A percentile compares a stretch with the other conserved stretches of the same genome.
Evolutionary conservation across 2,888 invertebrate species (phyloP).

Genomic region (Agrenia bidenticulata): DNA sequence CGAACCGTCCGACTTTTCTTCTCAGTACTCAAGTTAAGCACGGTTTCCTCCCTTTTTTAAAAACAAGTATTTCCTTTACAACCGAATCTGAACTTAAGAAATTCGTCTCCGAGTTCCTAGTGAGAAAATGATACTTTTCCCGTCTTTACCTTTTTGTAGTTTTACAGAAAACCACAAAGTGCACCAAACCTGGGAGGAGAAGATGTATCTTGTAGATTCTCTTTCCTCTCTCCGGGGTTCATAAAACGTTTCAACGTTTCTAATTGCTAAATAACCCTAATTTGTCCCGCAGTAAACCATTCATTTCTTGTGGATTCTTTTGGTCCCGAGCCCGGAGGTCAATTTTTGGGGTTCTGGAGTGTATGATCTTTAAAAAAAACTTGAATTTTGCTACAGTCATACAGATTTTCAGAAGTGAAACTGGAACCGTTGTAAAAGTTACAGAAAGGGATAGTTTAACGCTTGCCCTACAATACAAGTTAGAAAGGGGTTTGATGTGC

Average conservation of each 20-base stretch:
- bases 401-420: too few species aligned
- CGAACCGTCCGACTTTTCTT: neutral
- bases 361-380: too few species aligned
- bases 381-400: too few species aligned
- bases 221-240: neutral
- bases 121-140: too few species aligned
- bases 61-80: neutral
- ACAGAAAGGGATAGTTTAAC: too few species aligned
- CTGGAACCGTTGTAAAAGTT: too few species aligned
- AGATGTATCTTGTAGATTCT: neutral
- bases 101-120: too few species aligned
- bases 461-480: too few species aligned
- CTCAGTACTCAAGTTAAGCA: neutral
- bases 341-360: neutral
- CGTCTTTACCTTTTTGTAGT: too few species aligned
- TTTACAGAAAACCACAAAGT: too few species aligned
- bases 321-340: constrained; percentile 6
- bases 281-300: constrained; percentile 13
- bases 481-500: too few species aligned
- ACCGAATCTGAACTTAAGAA: too few species aligned
- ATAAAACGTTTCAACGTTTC: constrained; percentile 9
- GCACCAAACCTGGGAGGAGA: neutral
- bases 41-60: neutral
- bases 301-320: neutral
- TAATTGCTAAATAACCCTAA: constrained; percentile 14